Evolutionary conservation across 2,113 vertebrate species (phyloP).

Genomic region (Scomber scombrus): DNA sequence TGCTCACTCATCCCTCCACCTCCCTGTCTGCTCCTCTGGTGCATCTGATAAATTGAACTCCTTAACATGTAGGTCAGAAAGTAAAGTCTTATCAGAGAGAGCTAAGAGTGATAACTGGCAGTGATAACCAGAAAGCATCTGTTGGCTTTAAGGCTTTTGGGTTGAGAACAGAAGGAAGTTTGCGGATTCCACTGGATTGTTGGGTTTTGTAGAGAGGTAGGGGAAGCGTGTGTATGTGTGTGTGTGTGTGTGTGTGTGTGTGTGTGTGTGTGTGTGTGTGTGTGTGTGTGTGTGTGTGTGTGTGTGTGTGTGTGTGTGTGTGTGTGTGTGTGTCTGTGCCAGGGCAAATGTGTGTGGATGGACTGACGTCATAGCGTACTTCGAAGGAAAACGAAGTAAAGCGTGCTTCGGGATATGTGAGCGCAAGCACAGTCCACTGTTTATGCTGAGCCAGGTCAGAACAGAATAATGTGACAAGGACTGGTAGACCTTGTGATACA

Average conservation of each 20-base stretch:
- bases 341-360: conserved; percentile 43
- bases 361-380: conserved; percentile 65
- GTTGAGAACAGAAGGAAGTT: conserved; percentile 78
- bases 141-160: conserved; percentile 79
- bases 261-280: conserved; percentile 32
- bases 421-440: conserved; percentile 28
- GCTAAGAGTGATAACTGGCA: conserved; percentile 77
- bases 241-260: conserved; percentile 27
- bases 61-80: conserved; percentile 82
- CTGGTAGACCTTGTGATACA: background rate
- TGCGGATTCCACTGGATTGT: conserved; percentile 68
- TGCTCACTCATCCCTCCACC: conserved; percentile 73
- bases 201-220: conserved; percentile 57
- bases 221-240: conserved; percentile 22
- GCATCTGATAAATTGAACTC: conserved; percentile 83
- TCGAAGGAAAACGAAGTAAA: conserved; percentile 61
- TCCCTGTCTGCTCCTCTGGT: conserved; percentile 67
- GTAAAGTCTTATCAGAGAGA: conserved; percentile 77
- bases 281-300: conserved; percentile 28
- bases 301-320: conserved; percentile 26
- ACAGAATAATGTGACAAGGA: conserved; percentile 3
- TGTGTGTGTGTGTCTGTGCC: conserved; percentile 12
- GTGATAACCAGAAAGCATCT: conserved; percentile 76
- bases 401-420: conserved; percentile 38
- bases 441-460: conserved; percentile 26